Conservation (phyloP, 2,888 invertebrate species). For the Resseliella maxima region DNA sequence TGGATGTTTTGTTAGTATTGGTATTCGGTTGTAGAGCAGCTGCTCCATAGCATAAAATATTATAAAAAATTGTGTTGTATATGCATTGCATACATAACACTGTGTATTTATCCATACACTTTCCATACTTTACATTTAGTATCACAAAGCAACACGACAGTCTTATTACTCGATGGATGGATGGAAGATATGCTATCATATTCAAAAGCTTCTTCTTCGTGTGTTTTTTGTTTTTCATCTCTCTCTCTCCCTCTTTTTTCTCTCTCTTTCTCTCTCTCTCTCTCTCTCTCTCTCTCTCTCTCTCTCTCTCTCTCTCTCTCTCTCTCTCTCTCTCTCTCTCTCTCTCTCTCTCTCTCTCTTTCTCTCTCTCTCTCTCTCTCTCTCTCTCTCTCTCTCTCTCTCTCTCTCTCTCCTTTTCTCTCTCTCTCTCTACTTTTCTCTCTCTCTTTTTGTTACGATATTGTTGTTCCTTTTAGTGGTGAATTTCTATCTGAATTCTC, state of each 20-base stretch:
- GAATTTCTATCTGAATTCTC: background rate
- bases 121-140: background rate
- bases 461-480: too few species aligned
- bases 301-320: background rate
- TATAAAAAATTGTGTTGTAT: background rate
- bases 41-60: background rate
- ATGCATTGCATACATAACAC: background rate
- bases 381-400: background rate
- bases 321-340: background rate
- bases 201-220: background rate
- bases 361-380: background rate
- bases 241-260: background rate
- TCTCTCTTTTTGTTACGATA: background rate
- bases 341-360: background rate
- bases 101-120: background rate
- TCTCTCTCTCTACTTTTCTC: background rate
- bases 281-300: background rate
- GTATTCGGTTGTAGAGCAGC: background rate
- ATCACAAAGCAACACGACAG: background rate
- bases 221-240: background rate
- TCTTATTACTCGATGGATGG: background rate
- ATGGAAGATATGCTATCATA: background rate
- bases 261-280: background rate
- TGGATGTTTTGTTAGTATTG: conserved; percentile 33
- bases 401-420: background rate